A percentile compares a stretch with the other conserved stretches of the same genome.
These are phyloP conservation scores for Balaeniceps rex DNA, from an alignment of 2,113 vertebrate species.

Conservation along the genomic window DNA sequence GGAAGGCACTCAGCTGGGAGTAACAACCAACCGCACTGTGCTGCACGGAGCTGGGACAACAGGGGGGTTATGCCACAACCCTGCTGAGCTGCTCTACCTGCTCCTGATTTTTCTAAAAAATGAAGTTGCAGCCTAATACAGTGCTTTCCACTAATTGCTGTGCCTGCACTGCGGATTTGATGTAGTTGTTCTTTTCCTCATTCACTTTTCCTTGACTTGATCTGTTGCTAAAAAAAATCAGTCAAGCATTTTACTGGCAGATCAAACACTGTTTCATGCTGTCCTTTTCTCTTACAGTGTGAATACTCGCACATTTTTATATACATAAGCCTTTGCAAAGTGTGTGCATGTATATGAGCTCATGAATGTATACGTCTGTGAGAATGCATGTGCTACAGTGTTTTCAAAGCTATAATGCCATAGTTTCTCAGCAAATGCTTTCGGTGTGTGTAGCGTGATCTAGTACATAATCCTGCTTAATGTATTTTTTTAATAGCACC, in stretches of 20 bases:
- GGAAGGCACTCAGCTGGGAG: neutral
- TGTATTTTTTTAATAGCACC: neutral
- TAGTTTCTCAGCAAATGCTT: neutral
- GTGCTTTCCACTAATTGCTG: neutral
- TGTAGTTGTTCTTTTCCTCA: neutral
- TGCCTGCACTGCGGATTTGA: neutral
- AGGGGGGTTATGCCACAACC: neutral
- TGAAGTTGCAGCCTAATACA: neutral
- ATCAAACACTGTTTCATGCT: neutral
- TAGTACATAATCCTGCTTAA: neutral
- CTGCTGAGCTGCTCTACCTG: neutral
- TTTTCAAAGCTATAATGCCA: neutral
- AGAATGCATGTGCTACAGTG: neutral
- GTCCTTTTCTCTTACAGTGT: neutral
- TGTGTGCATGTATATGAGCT: neutral
- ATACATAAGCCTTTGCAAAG: neutral
- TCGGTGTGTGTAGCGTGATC: neutral
- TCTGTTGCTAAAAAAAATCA: neutral
- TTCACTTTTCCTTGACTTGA: neutral
- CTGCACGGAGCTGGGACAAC: neutral
- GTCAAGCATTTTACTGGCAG: neutral
- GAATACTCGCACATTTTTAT: neutral
- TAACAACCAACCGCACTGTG: rapidly evolving
- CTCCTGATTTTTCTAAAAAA: neutral
- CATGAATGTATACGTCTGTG: neutral